These are phyloP conservation scores for Aspiorhynchus laticeps DNA, from an alignment of 2,113 vertebrate species.

Conservation along the genomic window DNA sequence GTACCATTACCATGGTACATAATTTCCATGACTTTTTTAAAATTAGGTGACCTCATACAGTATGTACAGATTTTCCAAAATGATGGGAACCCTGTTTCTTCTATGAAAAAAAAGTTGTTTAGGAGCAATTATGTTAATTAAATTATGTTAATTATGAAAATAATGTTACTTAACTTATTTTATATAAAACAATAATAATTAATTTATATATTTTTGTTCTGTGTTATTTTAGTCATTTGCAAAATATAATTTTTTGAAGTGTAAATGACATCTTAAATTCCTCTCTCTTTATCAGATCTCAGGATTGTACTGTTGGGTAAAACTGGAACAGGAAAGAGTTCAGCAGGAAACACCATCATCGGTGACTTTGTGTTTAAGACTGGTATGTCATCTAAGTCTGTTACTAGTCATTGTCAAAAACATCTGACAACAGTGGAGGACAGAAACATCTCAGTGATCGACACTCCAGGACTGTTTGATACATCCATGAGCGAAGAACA, in stretches of 20 bases:
- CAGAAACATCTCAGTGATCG: neutral
- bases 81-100: too few species aligned
- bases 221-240: too few species aligned
- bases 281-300: neutral
- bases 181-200: neutral
- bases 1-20: too few species aligned
- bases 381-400: neutral
- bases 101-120: neutral
- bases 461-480: neutral
- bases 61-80: neutral
- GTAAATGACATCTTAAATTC: neutral
- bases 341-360: constrained; percentile 27
- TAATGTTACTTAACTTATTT: neutral
- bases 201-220: too few species aligned
- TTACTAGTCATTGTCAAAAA: neutral
- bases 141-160: neutral
- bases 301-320: constrained; percentile 31
- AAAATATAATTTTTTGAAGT: neutral
- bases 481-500: neutral
- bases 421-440: neutral
- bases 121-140: too few species aligned
- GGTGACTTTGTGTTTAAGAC: accelerated
- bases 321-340: constrained; percentile 39
- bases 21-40: neutral
- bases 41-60: neutral